These are phyloP conservation scores for Oscheius myriophilus DNA, from an alignment of 2,888 invertebrate genomes.

Conservation along the genomic window DNA sequence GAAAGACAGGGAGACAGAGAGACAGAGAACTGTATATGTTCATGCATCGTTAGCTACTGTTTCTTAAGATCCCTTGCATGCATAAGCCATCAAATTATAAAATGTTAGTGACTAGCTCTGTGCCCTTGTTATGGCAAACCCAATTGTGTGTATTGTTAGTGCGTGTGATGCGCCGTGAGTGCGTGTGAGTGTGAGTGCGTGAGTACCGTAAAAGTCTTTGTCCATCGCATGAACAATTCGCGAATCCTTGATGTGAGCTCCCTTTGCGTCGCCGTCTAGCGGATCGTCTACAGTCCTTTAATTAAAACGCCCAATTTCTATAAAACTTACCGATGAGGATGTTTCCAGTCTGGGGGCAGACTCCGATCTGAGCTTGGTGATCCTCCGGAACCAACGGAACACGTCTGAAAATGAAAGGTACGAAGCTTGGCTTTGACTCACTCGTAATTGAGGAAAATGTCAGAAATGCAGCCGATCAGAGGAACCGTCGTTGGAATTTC, in stretches of 20 bases:
- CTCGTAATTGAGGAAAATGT: conserved; percentile 71
- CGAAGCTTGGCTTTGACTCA: conserved; percentile 32
- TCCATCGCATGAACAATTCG: conserved; percentile 36
- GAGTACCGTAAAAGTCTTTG: conserved; percentile 41
- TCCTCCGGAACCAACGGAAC: conserved; percentile 61
- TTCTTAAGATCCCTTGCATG: too few relatives aligned
- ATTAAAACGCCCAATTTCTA: neutral
- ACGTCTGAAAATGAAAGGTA: conserved; percentile 41
- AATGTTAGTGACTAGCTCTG: too few relatives aligned
- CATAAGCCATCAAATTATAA: too few relatives aligned
- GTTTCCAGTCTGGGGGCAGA: conserved; percentile 41
- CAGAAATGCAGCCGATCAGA: conserved; percentile 72
- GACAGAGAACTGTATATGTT: too few relatives aligned
- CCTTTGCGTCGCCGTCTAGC: conserved; percentile 44
- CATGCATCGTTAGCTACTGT: too few relatives aligned
- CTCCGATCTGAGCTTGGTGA: conserved; percentile 65
- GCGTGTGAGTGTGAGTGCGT: neutral
- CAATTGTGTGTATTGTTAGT: neutral
- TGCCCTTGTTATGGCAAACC: neutral
- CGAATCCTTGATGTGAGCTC: conserved; percentile 35
- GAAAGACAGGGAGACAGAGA: too few relatives aligned
- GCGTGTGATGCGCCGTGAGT: too few relatives aligned
- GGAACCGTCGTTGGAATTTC: conserved; percentile 66
- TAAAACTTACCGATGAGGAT: conserved; percentile 15
- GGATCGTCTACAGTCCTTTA: conserved; percentile 35